Percentiles rank a stretch among this genome's conserved stretches.
These are phyloP conservation scores for Drosophila sp. DNA, from an alignment of 1,140 invertebrate species.

Conservation along the genomic window DNA sequence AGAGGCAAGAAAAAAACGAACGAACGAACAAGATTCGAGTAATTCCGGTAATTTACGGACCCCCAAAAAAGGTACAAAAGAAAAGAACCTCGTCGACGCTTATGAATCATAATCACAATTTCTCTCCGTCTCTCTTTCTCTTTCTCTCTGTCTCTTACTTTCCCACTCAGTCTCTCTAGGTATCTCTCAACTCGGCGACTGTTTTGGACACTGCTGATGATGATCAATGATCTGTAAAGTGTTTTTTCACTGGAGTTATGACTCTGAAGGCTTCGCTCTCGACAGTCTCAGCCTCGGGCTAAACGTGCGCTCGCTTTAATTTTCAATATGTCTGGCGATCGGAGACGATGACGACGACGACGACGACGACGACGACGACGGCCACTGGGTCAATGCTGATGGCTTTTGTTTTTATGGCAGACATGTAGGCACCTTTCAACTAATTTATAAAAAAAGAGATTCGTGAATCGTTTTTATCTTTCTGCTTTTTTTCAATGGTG, in stretches of 20 bases:
- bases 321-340: slow-evolving; percentile 77
- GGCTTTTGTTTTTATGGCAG: slow-evolving; percentile 82
- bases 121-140: slow-evolving; percentile 44
- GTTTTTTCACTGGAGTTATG: slow-evolving; percentile 72
- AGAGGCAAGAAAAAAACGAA: slow-evolving; percentile 7
- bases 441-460: slow-evolving; percentile 66
- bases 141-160: slow-evolving; percentile 21
- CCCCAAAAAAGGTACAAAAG: slow-evolving; percentile 46
- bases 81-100: slow-evolving; percentile 53
- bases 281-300: slow-evolving; percentile 48
- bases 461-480: slow-evolving; percentile 21
- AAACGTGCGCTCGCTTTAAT: slow-evolving; percentile 81
- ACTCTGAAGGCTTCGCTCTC: slow-evolving; percentile 50
- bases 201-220: slow-evolving; percentile 55
- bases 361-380: slow-evolving; percentile 20
- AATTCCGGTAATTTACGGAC: slow-evolving; percentile 77
- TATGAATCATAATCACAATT: slow-evolving; percentile 83
- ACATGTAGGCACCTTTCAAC: slow-evolving; percentile 79
- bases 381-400: slow-evolving; percentile 78
- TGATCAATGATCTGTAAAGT: slow-evolving; percentile 82
- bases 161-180: background rate
- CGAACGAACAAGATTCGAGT: slow-evolving; percentile 55
- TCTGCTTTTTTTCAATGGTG: slow-evolving; percentile 4
- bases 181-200: slow-evolving; percentile 13
- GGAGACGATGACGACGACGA: slow-evolving; percentile 36